Base-by-base conservation (phyloP, 2,888 invertebrate species). In the Camponotus fellah region DNA sequence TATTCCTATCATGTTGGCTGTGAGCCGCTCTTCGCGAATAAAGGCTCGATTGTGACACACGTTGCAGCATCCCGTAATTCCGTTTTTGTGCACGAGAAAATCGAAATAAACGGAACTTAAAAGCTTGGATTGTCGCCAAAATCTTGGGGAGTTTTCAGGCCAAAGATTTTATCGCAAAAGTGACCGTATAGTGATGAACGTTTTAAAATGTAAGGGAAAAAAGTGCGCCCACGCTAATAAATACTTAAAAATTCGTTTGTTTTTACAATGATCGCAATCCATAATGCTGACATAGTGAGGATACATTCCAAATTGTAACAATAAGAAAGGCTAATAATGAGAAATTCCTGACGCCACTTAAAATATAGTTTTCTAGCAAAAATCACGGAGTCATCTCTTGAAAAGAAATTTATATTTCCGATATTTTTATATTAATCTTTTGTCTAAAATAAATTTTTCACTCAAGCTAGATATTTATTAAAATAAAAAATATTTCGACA, bases 171-270 rank as follows among this genome's bases (percentile, higher is more conserved):
- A 84, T 87, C 75, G 46, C 64, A 40, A 72, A 53, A 58, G 37
- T 62, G 40, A 77, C 68, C 77, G 34, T 75, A n/a, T n/a, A 84
- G 69, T 62, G 84, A 79, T 77, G 68, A 82, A 69, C 43, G 62
- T 75, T 85, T 40, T 26, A 60, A 66, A 66, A 46, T 58, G 40
- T 53, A 58, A 40, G 12, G n/a, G 21, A 62, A 17, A 69, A 46
- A 69, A n/a, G 62, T n/a, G n/a, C 21, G 14, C 26, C 3, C 26
- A 37, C 56, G 37, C n/a, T 26, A 49, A 32, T 46, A 56, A 49
- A 68, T 71, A 76, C 76, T 68, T 65, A 34, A 80, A 83, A 83
- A 83, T 81, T 87, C 72, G 68, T 85, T 85, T 83, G 56, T 83
- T 82, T 83, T 87, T 74, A 81, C 79, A 58, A 34, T 26, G 21